phyloP scores from a whole-genome alignment of 2,113 vertebrate species.

The Phocoena phocoena region DNA sequence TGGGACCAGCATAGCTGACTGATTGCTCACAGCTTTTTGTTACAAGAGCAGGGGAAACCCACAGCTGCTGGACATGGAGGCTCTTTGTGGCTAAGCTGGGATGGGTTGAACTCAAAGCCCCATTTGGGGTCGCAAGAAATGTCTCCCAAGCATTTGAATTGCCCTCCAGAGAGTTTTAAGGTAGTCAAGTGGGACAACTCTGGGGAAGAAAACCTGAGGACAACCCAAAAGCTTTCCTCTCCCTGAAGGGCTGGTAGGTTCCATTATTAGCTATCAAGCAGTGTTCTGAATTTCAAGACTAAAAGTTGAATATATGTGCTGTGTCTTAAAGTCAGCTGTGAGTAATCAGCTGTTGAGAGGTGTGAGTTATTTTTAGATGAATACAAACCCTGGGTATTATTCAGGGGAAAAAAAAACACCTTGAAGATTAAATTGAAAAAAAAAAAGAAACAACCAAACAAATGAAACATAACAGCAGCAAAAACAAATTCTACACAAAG shows the following conservation, averaged over 20 bases:
- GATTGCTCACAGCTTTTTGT: background rate
- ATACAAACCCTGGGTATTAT: background rate
- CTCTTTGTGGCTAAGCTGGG: background rate
- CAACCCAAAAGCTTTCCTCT: background rate
- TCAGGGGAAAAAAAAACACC: background rate
- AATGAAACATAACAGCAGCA: background rate
- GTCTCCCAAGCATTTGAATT: background rate
- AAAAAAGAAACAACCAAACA: background rate
- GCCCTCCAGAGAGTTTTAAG: background rate
- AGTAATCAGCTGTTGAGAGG: background rate
- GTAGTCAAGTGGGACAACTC: background rate
- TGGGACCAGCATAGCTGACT: background rate
- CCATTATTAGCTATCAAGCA: background rate
- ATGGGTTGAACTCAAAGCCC: background rate
- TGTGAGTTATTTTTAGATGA: background rate
- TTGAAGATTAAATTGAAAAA: background rate
- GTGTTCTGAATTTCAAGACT: background rate
- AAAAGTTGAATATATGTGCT: background rate
- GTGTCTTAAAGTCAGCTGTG: background rate
- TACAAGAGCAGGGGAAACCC: background rate
- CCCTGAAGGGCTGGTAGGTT: background rate
- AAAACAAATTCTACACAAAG: background rate
- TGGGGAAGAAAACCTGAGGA: background rate
- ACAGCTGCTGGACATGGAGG: background rate
- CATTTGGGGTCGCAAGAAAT: background rate